Conservation (phyloP, 2,797 vertebrate species). For the Hippocampus kuda region DNA sequence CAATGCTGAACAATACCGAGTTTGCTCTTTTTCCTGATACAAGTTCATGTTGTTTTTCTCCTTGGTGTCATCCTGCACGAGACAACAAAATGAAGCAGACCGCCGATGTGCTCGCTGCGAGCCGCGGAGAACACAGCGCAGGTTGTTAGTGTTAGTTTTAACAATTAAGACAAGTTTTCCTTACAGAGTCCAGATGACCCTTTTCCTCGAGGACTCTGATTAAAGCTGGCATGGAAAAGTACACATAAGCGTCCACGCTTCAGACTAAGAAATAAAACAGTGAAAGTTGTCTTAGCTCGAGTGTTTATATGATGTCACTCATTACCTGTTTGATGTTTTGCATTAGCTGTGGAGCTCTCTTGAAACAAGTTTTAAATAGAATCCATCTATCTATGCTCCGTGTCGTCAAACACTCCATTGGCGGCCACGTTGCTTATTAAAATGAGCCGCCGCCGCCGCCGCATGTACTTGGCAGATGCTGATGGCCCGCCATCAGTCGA, state of each 20-base stretch:
- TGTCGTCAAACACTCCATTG: constrained; percentile 22
- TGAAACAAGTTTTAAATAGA: constrained; percentile 3
- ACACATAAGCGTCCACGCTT: constrained; percentile 22
- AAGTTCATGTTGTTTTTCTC: constrained; percentile 60
- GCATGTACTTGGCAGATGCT: constrained; percentile 30
- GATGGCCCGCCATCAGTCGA: constrained; percentile 45
- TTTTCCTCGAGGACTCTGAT: constrained; percentile 42
- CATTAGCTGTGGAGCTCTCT: constrained; percentile 5
- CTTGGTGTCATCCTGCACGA: constrained; percentile 62
- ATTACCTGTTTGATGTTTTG: background rate
- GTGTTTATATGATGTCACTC: constrained; percentile 11
- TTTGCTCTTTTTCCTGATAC: constrained; percentile 65
- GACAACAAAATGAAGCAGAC: constrained; percentile 70
- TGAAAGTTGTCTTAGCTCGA: constrained; percentile 9
- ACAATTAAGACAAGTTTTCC: constrained; percentile 65
- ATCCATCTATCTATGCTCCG: constrained; percentile 4
- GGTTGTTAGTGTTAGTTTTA: constrained; percentile 63
- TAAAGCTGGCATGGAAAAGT: constrained; percentile 49
- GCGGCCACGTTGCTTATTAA: constrained; percentile 21
- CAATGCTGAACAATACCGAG: constrained; percentile 74
- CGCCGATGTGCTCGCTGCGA: constrained; percentile 49
- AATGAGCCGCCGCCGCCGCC: constrained; percentile 23
- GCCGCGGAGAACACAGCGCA: constrained; percentile 54
- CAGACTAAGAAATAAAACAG: constrained; percentile 24
- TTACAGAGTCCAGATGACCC: constrained; percentile 65